A percentile compares a stretch with the other conserved stretches of the same genome.
Evolutionary conservation across 2,888 invertebrate species (phyloP).

Genomic region (Alitta virens): DNA sequence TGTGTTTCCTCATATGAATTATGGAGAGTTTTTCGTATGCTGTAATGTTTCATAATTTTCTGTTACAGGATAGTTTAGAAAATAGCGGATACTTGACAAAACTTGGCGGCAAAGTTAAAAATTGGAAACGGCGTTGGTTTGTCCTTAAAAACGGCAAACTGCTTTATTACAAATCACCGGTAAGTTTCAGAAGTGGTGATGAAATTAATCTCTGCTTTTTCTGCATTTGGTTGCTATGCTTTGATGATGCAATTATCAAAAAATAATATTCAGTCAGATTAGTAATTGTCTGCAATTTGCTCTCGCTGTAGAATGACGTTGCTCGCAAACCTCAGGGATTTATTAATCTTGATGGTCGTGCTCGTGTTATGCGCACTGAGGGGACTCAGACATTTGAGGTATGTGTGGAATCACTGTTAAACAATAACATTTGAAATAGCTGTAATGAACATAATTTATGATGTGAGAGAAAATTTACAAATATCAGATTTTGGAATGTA

Average conservation of each 20-base stretch:
- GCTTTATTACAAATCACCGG: slow-evolving; percentile 91
- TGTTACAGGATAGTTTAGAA: slow-evolving; percentile 62
- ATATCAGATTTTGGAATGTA: too few relatives aligned
- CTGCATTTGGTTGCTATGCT: too few relatives aligned
- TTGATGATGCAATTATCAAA: too few relatives aligned
- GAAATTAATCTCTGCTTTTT: too few relatives aligned
- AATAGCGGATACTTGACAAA: slow-evolving; percentile 87
- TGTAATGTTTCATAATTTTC: too few relatives aligned
- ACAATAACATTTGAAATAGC: too few relatives aligned
- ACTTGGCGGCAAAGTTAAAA: slow-evolving; percentile 91
- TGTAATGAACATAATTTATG: too few relatives aligned
- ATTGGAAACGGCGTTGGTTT: slow-evolving; percentile 95
- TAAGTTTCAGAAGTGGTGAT: slow-evolving; percentile 31
- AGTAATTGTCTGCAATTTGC: too few relatives aligned
- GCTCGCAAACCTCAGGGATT: slow-evolving; percentile 82
- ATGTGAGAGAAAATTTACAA: too few relatives aligned
- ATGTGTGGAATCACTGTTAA: background rate
- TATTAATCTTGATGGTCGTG: slow-evolving; percentile 85
- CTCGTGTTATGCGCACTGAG: slow-evolving; percentile 88
- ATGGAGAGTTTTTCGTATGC: too few relatives aligned
- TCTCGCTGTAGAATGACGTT: slow-evolving; percentile 49
- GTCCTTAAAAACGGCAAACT: slow-evolving; percentile 89
- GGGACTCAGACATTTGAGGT: slow-evolving; percentile 89
- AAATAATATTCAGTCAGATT: too few relatives aligned
- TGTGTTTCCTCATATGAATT: too few relatives aligned